Base-by-base conservation (phyloP, 1,140 invertebrate species). In the Coboldia fuscipes region DNA sequence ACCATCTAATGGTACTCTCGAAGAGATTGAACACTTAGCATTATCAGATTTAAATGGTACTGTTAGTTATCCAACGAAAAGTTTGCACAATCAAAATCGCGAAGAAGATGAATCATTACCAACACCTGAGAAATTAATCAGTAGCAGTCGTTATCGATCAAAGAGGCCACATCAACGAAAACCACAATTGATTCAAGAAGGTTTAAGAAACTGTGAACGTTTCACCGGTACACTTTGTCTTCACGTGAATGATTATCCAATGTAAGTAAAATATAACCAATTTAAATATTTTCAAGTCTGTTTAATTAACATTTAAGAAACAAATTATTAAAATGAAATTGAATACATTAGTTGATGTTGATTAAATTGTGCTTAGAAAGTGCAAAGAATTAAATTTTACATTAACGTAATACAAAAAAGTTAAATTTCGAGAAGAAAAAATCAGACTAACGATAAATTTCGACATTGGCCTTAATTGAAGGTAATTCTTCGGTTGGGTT, bases 181-280 rank as follows among this genome's bases (percentile, higher is more conserved):
- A 29, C 3, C 30, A 7, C 17, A 13, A 29, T 13, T 10, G 27
- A 10, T 5, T 15, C 6, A n/a, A 13, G 9, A 9, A 13, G 6
- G 7, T 22, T 28, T 17, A 10, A 29, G 44, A 5, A 50, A 63
- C 36, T 81, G 77, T 43, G 75, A 76, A 40, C 63, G 73, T 34
- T 81, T 82, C 47, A 71, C 73, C 1, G 72, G 72, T 44, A 72
- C 68, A 4, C 62, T 85, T 38, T 85, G 79, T 52, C 58, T 83
- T 20, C 67, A 74, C 40, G 65, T 69, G 29, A 60, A 66, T 9
- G 70, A 81, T 48, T 83, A 85, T 57, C 80, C 79, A 30, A 67
- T 70, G 77, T 82, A 62, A 70, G 68, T 62, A 12, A 22, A 13
- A n/a, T n/a, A n/a, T n/a, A n/a, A n/a, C n/a, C n/a, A n/a, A n/a